Evolutionary conservation across 2,797 vertebrate genomes (phyloP).

Genomic region (Phoebastria nigripes): DNA sequence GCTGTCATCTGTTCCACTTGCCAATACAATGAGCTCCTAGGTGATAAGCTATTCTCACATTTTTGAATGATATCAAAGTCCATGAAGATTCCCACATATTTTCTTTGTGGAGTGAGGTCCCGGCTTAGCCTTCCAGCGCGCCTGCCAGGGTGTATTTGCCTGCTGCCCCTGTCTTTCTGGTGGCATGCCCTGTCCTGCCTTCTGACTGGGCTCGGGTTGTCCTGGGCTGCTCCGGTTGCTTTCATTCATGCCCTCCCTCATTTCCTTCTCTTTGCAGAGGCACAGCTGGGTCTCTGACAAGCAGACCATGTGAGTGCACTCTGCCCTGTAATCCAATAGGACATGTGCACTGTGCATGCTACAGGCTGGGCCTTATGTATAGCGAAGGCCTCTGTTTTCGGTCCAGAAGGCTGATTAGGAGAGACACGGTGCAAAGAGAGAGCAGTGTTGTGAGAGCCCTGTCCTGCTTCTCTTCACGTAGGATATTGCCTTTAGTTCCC

Average conservation of each 20-base stretch:
- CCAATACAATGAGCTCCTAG: not conserved
- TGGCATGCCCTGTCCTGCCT: not conserved
- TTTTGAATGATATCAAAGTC: not conserved
- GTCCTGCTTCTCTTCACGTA: not conserved
- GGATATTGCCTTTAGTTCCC: not conserved
- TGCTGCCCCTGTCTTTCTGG: not conserved
- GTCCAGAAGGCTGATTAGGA: constrained; percentile 35
- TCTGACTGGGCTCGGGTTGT: not conserved
- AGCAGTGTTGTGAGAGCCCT: not conserved
- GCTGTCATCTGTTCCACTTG: not conserved
- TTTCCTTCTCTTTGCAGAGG: not conserved
- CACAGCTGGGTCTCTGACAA: not conserved
- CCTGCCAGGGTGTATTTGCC: not conserved
- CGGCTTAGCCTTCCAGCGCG: not conserved
- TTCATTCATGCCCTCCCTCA: not conserved
- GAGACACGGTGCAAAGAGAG: not conserved
- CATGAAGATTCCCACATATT: not conserved
- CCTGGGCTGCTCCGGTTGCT: not conserved
- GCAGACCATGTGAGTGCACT: constrained; percentile 26
- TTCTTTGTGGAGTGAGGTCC: not conserved
- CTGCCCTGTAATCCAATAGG: constrained; percentile 59
- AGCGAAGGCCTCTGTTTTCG: not conserved
- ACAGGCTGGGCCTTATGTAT: not conserved
- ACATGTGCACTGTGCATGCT: constrained; percentile 47
- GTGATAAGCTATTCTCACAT: not conserved